Evolutionary conservation across 30 jellyfish, hydroid and myxozoan genomes (phyloP).

Genomic region (Mastigias papua): DNA sequence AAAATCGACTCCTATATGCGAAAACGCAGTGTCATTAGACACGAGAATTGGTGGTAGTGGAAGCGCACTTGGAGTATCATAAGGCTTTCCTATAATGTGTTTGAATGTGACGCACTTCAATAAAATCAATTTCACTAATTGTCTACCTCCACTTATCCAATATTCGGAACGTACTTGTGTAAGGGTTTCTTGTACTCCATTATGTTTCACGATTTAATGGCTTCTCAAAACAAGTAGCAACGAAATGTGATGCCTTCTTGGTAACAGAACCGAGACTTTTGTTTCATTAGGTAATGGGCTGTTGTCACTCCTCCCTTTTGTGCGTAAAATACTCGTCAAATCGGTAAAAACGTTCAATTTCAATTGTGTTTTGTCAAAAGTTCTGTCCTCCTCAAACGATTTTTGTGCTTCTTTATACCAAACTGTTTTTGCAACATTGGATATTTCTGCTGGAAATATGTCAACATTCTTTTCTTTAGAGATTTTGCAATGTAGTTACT

Average conservation of each 20-base stretch:
- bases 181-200: slow-evolving; percentile 20
- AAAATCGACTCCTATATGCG: slow-evolving; percentile 42
- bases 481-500: slow-evolving; percentile 2
- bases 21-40: slow-evolving; percentile 28
- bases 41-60: slow-evolving; percentile 39
- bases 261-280: slow-evolving; percentile 38
- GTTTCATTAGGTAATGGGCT: slow-evolving; percentile 42
- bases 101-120: slow-evolving; percentile 14
- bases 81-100: slow-evolving; percentile 18
- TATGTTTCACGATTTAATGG: slow-evolving; percentile 33
- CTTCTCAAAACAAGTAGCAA: not conserved
- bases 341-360: slow-evolving; percentile 17
- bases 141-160: slow-evolving; percentile 33
- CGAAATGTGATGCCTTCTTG: slow-evolving; percentile 17
- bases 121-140: not conserved
- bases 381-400: not conserved
- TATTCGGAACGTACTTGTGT: slow-evolving; percentile 29
- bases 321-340: slow-evolving; percentile 11
- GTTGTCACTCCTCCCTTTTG: slow-evolving; percentile 28
- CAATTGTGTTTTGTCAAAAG: not conserved
- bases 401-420: slow-evolving; percentile 39
- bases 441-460: not conserved
- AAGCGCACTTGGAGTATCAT: slow-evolving; percentile 23
- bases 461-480: not conserved
- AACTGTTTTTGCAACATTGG: not conserved